Evolutionary conservation across 2,888 invertebrate species (phyloP), one percentile per base, ranked within the genome.

Genomic region (Oscheius sp.): DNA sequence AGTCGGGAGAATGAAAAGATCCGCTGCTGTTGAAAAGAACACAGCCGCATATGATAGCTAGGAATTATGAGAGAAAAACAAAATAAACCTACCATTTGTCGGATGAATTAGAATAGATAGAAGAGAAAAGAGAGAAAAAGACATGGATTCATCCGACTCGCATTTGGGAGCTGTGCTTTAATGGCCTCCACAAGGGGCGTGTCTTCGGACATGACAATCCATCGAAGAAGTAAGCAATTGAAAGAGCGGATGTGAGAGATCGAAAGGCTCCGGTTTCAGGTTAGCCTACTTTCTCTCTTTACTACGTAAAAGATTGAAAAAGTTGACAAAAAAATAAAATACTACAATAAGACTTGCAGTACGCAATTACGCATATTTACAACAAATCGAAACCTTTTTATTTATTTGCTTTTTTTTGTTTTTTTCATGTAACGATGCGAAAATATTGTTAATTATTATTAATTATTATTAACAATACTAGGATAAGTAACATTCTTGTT

Each of bases 11-110:
- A 32, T 78, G 75, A 57, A 78, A 78, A 6, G 36, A 49, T 6
- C 77, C 75, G 2, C 75, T 74, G 57, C 63, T 64, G 62, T 77
- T 77, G 71, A 77, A 77, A 20, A 69, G 63, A 9, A 77, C 61
- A 67, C 77, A 77, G 30, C 64, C 64, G 64, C 77, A 77, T 17
- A 59, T 59, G 5, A 44, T 14, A 41, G 44, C 41, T 59, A 20
- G 28, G 36, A 36, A 36, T 8, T 36, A 36, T 36, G 14, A 9
- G 8, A 9, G 8, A 14, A 14, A 14, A 36, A 36, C 8, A 36
- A 36, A 36, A 14, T 9, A 36, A 14, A 14, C 36, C 14, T 41
- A 41, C 41, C 41, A 20, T 41, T 17, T 3, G 41, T 17, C 41
- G 41, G 41, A 41, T 41, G 14, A 12, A 41, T 20, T 22, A 24